These are phyloP conservation scores for Cassiopea andromeda DNA, from an alignment of 30 jellyfish, hydroid and myxozoan species.

Conservation along the genomic window DNA sequence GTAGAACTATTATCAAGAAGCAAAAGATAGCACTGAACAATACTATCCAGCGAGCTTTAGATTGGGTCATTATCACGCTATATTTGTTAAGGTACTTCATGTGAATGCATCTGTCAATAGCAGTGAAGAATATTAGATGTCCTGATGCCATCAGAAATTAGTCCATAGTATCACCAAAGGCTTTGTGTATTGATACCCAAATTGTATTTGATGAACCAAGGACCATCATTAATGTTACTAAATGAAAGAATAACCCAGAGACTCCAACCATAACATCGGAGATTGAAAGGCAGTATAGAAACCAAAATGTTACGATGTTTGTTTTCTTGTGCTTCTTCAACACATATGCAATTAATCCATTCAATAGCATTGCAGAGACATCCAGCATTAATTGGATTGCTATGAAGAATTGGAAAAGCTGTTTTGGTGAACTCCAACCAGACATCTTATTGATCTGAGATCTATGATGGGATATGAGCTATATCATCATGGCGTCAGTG, in stretches of 20 bases:
- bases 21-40: background rate
- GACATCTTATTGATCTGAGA: background rate
- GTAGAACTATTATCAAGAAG: background rate
- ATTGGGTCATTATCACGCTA: background rate
- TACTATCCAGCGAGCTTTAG: background rate
- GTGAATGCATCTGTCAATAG: background rate
- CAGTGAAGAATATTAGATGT: background rate
- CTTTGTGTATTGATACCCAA: no score
- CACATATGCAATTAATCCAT: background rate
- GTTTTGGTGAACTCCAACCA: background rate
- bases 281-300: background rate
- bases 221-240: background rate
- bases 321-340: background rate
- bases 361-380: background rate
- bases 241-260: background rate
- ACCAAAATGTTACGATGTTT: background rate
- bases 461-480: background rate
- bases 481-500: background rate
- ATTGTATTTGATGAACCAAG: no score
- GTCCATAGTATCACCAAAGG: background rate
- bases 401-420: background rate
- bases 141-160: background rate
- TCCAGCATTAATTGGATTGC: background rate
- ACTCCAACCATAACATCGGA: slow-evolving; percentile 15
- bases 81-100: background rate